Conservation (phyloP, 2,888 invertebrate species). For the Sisyra nigra region DNA sequence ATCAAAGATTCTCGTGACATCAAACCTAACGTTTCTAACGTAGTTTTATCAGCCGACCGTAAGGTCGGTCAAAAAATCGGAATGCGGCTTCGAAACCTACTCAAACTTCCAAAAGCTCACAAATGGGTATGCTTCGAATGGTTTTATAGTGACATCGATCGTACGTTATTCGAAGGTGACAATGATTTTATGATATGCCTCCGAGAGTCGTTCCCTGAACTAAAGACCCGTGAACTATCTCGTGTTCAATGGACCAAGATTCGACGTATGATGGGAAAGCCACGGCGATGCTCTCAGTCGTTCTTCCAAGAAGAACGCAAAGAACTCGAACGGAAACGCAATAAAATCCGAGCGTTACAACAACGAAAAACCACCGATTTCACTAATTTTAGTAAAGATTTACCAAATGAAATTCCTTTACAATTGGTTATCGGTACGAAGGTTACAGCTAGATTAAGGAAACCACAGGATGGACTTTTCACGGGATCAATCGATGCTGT, state of each 20-base stretch:
- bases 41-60: slow-evolving; percentile 48
- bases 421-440: slow-evolving; percentile 90
- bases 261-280: slow-evolving; percentile 91
- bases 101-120: slow-evolving; percentile 96
- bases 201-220: slow-evolving; percentile 82
- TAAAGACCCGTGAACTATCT: slow-evolving; percentile 69
- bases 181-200: slow-evolving; percentile 93
- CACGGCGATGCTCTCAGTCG: slow-evolving; percentile 81
- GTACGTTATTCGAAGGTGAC: slow-evolving; percentile 83
- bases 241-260: slow-evolving; percentile 93
- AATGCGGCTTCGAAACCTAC: slow-evolving; percentile 71
- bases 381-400: slow-evolving; percentile 58
- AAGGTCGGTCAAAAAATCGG: slow-evolving; percentile 83
- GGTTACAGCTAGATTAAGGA: slow-evolving; percentile 75
- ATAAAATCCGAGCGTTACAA: slow-evolving; percentile 83
- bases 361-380: slow-evolving; percentile 75
- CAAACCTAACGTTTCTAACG: slow-evolving; percentile 7
- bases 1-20: slow-evolving; percentile 7
- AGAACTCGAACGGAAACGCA: slow-evolving; percentile 78
- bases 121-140: slow-evolving; percentile 99
- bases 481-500: slow-evolving; percentile 90
- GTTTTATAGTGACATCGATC: slow-evolving; percentile 98
- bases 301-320: slow-evolving; percentile 92
- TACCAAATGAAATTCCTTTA: slow-evolving; percentile 88
- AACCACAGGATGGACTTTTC: slow-evolving; percentile 90